phyloP scores from a whole-genome alignment of 2,888 invertebrate genomes.

The Tortricodes alternella region DNA sequence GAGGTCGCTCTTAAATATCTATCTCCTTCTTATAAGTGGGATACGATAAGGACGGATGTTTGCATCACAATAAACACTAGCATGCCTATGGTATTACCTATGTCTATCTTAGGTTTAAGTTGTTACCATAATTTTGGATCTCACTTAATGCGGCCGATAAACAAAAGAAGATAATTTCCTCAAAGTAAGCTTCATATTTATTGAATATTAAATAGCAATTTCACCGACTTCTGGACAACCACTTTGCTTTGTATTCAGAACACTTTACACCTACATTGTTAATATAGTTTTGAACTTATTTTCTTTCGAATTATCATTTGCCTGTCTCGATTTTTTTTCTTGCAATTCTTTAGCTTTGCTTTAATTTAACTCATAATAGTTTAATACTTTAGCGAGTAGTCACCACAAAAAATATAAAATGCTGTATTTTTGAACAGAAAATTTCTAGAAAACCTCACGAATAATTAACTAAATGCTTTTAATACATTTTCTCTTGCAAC shows the following conservation, averaged over 20 bases:
- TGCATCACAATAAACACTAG: neutral
- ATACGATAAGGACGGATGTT: neutral
- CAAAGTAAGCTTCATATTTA: neutral
- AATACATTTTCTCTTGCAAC: too few species aligned
- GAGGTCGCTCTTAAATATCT: neutral
- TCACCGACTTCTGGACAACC: too few species aligned
- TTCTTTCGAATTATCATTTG: slow-evolving; percentile 39
- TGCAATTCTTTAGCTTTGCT: slow-evolving; percentile 54
- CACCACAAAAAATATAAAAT: neutral
- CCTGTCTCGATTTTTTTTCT: slow-evolving; percentile 50
- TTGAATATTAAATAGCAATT: neutral
- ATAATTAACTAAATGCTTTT: too few species aligned
- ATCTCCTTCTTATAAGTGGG: too few species aligned
- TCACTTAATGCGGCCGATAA: slow-evolving; percentile 1
- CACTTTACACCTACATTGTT: slow-evolving; percentile 12
- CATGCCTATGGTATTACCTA: neutral
- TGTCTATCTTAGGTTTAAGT: neutral
- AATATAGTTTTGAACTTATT: neutral
- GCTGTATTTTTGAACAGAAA: too few species aligned
- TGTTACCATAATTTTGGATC: neutral
- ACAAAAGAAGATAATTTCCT: neutral
- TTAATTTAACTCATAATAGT: slow-evolving; percentile 43
- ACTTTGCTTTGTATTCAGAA: neutral
- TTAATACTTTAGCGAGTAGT: neutral
- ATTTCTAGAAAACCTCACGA: too few species aligned